Evolutionary conservation across 2,113 vertebrate genomes (phyloP).

Genomic region (Podilymbus podiceps): DNA sequence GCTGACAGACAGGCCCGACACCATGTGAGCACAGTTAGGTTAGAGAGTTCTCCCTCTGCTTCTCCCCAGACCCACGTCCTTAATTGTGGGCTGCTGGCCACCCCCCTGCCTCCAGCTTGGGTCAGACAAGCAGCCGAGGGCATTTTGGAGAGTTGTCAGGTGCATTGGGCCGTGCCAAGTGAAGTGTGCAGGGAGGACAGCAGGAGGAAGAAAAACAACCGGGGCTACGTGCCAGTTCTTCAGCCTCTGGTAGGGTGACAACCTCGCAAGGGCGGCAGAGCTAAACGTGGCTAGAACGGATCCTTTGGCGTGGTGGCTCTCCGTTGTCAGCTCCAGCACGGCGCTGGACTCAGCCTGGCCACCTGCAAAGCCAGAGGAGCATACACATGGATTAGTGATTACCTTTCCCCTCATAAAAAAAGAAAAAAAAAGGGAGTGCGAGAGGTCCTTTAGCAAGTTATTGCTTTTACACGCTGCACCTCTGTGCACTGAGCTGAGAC

Average conservation of each 20-base stretch:
- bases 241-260: constrained; percentile 58
- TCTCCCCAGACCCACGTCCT: neutral
- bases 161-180: constrained; percentile 63
- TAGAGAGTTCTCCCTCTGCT: neutral
- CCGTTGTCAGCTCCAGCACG: neutral
- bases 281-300: neutral
- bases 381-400: neutral
- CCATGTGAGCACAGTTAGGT: neutral
- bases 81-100: neutral
- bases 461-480: constrained; percentile 32
- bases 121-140: constrained; percentile 12
- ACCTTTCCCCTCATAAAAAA: constrained; percentile 22
- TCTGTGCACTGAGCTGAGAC: constrained; percentile 57
- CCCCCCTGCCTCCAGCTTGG: neutral
- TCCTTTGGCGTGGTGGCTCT: neutral
- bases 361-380: neutral
- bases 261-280: constrained; percentile 11
- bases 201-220: neutral
- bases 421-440: neutral
- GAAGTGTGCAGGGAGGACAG: constrained; percentile 61
- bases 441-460: constrained; percentile 17
- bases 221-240: constrained; percentile 31
- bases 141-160: constrained; percentile 53
- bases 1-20: neutral
- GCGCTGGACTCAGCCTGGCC: neutral